Conservation (phyloP, 1,140 invertebrate genomes). For the Polyergus mexicanus region DNA sequence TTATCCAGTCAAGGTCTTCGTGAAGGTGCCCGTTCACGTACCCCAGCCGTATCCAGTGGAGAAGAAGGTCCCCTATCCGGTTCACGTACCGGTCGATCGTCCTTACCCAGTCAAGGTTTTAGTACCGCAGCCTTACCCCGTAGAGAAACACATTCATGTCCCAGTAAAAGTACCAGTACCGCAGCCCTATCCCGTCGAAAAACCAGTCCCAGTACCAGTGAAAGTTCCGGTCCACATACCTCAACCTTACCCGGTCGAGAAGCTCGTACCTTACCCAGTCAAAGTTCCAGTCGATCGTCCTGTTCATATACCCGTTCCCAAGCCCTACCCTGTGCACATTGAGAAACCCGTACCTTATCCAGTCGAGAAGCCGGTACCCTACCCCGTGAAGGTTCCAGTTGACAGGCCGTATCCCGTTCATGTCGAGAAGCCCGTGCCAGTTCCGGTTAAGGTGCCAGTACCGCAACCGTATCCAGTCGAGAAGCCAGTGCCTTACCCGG, state of each 20-base stretch:
- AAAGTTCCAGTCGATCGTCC: constrained; percentile 89
- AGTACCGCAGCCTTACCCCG: constrained; percentile 90
- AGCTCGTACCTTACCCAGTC: constrained; percentile 88
- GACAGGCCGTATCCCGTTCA: constrained; percentile 89
- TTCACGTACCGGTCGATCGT: constrained; percentile 87
- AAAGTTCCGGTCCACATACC: constrained; percentile 90
- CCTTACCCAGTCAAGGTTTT: constrained; percentile 89
- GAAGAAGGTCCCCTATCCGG: constrained; percentile 83
- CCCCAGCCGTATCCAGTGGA: constrained; percentile 86
- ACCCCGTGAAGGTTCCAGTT: constrained; percentile 88
- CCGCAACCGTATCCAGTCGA: constrained; percentile 85
- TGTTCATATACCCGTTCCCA: constrained; percentile 86
- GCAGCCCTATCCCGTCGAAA: constrained; percentile 91
- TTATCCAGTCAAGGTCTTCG: constrained; percentile 83
- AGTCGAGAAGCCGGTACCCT: constrained; percentile 89
- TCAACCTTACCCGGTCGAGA: constrained; percentile 89
- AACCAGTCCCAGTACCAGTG: constrained; percentile 88
- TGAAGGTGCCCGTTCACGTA: constrained; percentile 90
- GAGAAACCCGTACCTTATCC: constrained; percentile 88
- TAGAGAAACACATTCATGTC: constrained; percentile 88
- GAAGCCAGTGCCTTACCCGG: constrained; percentile 87
- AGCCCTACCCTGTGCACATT: constrained; percentile 90
- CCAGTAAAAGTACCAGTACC: constrained; percentile 91
- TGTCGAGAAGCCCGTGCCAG: constrained; percentile 90
- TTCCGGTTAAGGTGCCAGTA: constrained; percentile 88